Percentiles rank a stretch among this genome's conserved stretches.
phyloP scores from a whole-genome alignment of 2,888 invertebrate species.

The Phytoseiulus persimilis region DNA sequence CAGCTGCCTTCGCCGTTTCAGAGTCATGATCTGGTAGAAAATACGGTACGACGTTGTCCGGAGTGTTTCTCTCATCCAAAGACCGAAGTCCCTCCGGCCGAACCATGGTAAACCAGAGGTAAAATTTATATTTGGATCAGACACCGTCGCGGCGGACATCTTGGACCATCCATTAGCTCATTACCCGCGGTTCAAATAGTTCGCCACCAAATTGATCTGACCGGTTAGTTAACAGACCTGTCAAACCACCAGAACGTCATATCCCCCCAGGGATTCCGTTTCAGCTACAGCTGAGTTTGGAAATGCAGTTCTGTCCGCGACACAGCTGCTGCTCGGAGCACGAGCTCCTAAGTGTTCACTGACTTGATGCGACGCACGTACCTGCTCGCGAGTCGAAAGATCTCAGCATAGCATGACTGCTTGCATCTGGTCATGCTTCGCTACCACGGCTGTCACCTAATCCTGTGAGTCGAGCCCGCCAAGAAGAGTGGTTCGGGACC shows the following conservation, averaged over 20 bases:
- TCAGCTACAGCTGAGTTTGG: background rate
- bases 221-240: conserved; percentile 46
- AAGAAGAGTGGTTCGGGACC: conserved; percentile 36
- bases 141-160: background rate
- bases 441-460: no score
- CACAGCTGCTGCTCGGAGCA: conserved; percentile 14
- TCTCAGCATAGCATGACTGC: no score
- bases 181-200: background rate
- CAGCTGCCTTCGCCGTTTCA: conserved; percentile 38
- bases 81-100: conserved; percentile 51
- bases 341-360: background rate
- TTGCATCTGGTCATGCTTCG: no score
- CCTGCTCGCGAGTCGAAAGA: no score
- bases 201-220: background rate
- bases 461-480: background rate
- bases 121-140: background rate
- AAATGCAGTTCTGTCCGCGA: conserved; percentile 38
- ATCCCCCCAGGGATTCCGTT: conserved; percentile 48
- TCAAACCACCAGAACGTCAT: conserved; percentile 52
- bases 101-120: conserved; percentile 47
- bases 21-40: conserved; percentile 48
- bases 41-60: conserved; percentile 47
- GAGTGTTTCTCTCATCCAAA: conserved; percentile 49
- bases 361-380: no score
- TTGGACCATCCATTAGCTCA: background rate